A percentile compares a stretch with the other conserved stretches of the same genome.
Evolutionary conservation across 2,113 vertebrate genomes (phyloP).

Genomic region (Leucoraja erinaceus): DNA sequence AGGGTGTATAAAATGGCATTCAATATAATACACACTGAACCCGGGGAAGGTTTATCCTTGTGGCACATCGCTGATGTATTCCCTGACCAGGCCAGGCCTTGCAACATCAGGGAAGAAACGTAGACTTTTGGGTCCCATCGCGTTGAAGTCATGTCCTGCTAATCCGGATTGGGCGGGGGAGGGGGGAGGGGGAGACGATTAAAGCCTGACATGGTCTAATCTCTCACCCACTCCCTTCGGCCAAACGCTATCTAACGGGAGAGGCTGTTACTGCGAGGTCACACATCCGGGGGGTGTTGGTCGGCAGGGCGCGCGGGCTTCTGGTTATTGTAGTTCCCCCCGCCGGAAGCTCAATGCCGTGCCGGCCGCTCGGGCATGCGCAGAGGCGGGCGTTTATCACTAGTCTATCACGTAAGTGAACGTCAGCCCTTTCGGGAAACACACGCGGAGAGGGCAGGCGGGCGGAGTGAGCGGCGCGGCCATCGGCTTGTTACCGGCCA

Average conservation of each 20-base stretch:
- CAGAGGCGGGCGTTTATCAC: not conserved
- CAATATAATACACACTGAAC: not conserved
- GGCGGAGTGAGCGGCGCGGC: not conserved
- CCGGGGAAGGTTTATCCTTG: not conserved
- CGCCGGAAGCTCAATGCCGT: not conserved
- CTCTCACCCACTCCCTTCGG: too few species aligned
- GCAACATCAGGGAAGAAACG: not conserved
- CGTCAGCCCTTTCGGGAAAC: constrained; percentile 19
- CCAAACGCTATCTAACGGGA: not conserved
- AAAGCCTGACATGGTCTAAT: not conserved
- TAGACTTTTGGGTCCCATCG: not conserved
- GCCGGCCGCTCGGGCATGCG: not conserved
- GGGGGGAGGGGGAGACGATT: not conserved
- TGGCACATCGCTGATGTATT: not conserved
- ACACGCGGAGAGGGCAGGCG: not conserved
- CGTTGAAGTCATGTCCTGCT: too few species aligned
- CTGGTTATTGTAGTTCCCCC: not conserved
- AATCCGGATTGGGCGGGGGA: too few species aligned
- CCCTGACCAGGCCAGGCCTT: not conserved
- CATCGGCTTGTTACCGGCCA: not conserved
- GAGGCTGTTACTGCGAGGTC: not conserved
- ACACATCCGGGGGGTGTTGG: too few species aligned
- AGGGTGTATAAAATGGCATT: not conserved
- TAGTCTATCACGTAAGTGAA: not conserved
- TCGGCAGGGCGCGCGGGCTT: not conserved